These are phyloP conservation scores for Guaruba guarouba DNA, from an alignment of 2,113 vertebrate species.

Conservation along the genomic window DNA sequence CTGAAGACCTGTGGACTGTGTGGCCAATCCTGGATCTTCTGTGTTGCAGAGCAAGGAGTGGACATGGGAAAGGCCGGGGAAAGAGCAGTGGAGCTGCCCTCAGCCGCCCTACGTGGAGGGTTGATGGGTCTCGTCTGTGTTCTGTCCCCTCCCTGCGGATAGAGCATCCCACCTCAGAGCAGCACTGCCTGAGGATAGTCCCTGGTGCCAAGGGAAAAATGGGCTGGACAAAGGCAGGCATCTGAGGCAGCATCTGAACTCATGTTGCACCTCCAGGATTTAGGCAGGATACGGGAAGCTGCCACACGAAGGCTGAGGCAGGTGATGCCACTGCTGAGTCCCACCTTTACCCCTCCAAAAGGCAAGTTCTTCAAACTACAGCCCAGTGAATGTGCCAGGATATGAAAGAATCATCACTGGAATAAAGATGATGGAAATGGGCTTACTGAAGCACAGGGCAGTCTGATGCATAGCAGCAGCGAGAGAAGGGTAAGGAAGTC, in stretches of 20 bases:
- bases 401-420: not conserved
- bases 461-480: not conserved
- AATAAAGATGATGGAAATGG: rapidly evolving
- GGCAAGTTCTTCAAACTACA: not conserved
- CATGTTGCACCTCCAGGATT: not conserved
- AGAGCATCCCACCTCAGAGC: not conserved
- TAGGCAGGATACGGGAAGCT: not conserved
- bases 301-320: not conserved
- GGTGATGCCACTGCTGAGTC: not conserved
- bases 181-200: not conserved
- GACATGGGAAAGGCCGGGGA: not conserved
- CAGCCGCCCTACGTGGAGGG: rapidly evolving
- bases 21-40: not conserved
- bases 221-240: not conserved
- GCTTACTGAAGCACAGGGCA: not conserved
- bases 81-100: not conserved
- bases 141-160: rapidly evolving
- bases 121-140: no score
- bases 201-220: not conserved
- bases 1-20: not conserved
- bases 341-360: not conserved
- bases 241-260: not conserved
- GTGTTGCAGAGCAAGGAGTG: not conserved
- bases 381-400: not conserved
- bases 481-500: constrained; percentile 74